phyloP scores from a whole-genome alignment of 2,888 invertebrate species.

The Allolobophora icterica region DNA sequence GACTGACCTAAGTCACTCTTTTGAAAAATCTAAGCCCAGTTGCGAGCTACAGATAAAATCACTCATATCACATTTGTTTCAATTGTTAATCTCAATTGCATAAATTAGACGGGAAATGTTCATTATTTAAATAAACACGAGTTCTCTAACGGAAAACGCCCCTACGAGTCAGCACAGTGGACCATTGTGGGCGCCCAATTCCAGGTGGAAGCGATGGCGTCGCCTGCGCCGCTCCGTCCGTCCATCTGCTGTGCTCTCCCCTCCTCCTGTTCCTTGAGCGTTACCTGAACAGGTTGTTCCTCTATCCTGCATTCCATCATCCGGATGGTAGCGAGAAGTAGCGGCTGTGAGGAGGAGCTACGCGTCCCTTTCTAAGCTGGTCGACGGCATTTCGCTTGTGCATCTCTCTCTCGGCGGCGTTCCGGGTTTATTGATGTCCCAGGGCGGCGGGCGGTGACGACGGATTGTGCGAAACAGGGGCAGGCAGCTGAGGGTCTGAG shows the following conservation, averaged over 20 bases:
- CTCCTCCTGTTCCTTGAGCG: background rate
- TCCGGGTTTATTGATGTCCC: constrained; percentile 9
- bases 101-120: background rate
- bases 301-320: constrained; percentile 6
- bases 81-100: background rate
- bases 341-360: background rate
- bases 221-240: background rate
- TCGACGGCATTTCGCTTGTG: constrained; percentile 2
- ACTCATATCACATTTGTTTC: background rate
- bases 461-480: background rate
- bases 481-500: constrained; percentile 17
- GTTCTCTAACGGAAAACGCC: background rate
- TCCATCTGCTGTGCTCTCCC: background rate
- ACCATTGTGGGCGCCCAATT: background rate
- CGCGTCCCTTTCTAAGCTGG: background rate
- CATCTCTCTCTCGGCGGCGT: background rate
- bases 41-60: background rate
- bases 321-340: background rate
- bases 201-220: constrained; percentile 8
- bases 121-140: background rate
- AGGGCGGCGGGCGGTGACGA: constrained; percentile 9
- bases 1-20: background rate
- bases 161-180: background rate
- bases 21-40: background rate
- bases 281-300: constrained; percentile 10